Conservation (phyloP, 92 coral and sea anemone species). For the Siderastrea siderea region DNA sequence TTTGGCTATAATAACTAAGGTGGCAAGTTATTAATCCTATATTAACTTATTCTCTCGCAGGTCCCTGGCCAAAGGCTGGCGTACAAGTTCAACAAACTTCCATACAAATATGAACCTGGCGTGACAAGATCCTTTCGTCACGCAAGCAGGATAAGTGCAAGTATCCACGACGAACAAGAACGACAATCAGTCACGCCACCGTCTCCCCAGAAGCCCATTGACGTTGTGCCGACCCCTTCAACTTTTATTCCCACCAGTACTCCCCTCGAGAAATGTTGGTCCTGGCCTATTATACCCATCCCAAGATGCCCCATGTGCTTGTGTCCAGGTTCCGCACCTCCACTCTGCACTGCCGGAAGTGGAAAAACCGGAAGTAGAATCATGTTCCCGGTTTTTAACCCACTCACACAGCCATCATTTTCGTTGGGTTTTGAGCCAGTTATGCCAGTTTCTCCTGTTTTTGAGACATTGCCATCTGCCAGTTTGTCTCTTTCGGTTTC, state of each 20-base stretch:
- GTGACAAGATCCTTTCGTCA: slow-evolving; percentile 43
- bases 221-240: neutral
- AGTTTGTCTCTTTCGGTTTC: neutral
- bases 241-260: slow-evolving; percentile 2
- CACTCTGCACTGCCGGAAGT: neutral
- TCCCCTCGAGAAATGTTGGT: neutral
- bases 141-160: slow-evolving; percentile 1
- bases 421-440: neutral
- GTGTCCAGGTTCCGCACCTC: neutral
- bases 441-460: neutral
- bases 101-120: slow-evolving; percentile 80
- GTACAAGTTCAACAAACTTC: slow-evolving; percentile 82
- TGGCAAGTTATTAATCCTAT: neutral
- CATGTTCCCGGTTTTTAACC: slow-evolving; percentile 1
- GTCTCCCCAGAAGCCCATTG: neutral
- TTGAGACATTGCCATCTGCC: neutral
- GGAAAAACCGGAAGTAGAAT: slow-evolving; percentile 10
- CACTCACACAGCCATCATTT: neutral
- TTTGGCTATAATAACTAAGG: too few relatives aligned
- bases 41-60: slow-evolving; percentile 13
- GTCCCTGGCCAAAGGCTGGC: slow-evolving; percentile 83
- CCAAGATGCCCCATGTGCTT: slow-evolving; percentile 7
- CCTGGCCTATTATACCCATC: slow-evolving; percentile 23
- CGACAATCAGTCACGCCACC: slow-evolving; percentile 1
- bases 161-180: slow-evolving; percentile 6